Evolutionary conservation across 2,888 invertebrate species (phyloP).

Genomic region (Drosophila subquinaria): DNA sequence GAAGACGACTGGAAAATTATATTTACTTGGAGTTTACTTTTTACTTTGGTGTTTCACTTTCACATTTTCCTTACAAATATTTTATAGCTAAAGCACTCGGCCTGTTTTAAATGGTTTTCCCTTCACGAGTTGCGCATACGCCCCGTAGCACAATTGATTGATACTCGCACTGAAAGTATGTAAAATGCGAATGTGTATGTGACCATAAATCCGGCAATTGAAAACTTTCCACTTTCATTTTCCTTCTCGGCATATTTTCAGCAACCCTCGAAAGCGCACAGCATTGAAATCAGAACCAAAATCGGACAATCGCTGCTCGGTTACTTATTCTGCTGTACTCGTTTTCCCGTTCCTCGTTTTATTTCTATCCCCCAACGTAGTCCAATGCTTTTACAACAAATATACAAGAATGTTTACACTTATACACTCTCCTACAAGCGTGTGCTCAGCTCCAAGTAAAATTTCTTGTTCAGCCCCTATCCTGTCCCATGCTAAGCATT

Average conservation of each 20-base stretch:
- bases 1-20: slow-evolving; percentile 6
- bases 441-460: slow-evolving; percentile 30
- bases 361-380: neutral
- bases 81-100: slow-evolving; percentile 1
- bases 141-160: slow-evolving; percentile 55
- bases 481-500: slow-evolving; percentile 28
- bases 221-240: slow-evolving; percentile 52
- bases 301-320: slow-evolving; percentile 54
- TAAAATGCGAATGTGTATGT: slow-evolving; percentile 21
- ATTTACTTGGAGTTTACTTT: neutral
- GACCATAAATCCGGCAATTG: slow-evolving; percentile 46
- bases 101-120: slow-evolving; percentile 5
- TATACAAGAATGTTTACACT: slow-evolving; percentile 40
- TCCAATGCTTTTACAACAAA: slow-evolving; percentile 13
- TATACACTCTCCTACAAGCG: slow-evolving; percentile 15
- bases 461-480: slow-evolving; percentile 27
- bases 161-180: slow-evolving; percentile 42
- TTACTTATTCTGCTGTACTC: slow-evolving; percentile 37
- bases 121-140: slow-evolving; percentile 32
- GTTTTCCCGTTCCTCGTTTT: slow-evolving; percentile 5
- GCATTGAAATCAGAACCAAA: slow-evolving; percentile 28
- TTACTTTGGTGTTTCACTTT: neutral
- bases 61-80: slow-evolving; percentile 2
- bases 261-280: slow-evolving; percentile 37
- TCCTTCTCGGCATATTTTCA: slow-evolving; percentile 26